A percentile compares a stretch with the other conserved stretches of the same genome.
phyloP scores from a whole-genome alignment of 2,797 vertebrate genomes.

The Channa striata region DNA sequence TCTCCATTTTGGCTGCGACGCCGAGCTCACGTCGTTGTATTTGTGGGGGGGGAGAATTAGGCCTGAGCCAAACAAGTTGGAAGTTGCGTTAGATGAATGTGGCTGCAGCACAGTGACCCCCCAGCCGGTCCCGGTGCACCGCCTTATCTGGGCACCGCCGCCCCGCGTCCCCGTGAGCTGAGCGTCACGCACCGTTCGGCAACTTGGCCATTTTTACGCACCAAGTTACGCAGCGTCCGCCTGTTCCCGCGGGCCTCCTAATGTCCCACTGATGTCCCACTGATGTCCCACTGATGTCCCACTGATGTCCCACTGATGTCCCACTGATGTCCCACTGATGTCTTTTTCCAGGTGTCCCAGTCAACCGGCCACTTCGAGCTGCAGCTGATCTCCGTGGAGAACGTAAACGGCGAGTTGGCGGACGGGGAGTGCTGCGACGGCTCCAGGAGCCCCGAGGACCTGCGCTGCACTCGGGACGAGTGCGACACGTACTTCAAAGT shows the following conservation, averaged over 20 bases:
- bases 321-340: no score
- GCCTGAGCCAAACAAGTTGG: slow-evolving; percentile 64
- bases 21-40: not conserved
- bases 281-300: no score
- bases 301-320: no score
- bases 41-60: slow-evolving; percentile 28
- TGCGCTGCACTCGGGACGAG: slow-evolving; percentile 91
- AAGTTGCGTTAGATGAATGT: slow-evolving; percentile 66
- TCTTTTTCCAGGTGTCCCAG: slow-evolving; percentile 93
- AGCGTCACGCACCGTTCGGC: slow-evolving; percentile 1
- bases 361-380: slow-evolving; percentile 98
- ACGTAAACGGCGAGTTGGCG: slow-evolving; percentile 93
- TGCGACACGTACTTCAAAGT: slow-evolving; percentile 97
- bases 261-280: no score
- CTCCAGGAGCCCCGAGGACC: slow-evolving; percentile 85
- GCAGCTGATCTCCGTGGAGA: slow-evolving; percentile 95
- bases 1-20: slow-evolving; percentile 57
- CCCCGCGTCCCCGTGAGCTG: not conserved
- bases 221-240: slow-evolving; percentile 5
- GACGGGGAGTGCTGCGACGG: slow-evolving; percentile 97
- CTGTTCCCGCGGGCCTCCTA: not conserved
- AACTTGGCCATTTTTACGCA: slow-evolving; percentile 43
- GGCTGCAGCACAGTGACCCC: no score
- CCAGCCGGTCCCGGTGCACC: slow-evolving; percentile 48
- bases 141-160: slow-evolving; percentile 16